phyloP scores from a whole-genome alignment of 2,888 invertebrate species.

The Xanthostigma xanthostigma region DNA sequence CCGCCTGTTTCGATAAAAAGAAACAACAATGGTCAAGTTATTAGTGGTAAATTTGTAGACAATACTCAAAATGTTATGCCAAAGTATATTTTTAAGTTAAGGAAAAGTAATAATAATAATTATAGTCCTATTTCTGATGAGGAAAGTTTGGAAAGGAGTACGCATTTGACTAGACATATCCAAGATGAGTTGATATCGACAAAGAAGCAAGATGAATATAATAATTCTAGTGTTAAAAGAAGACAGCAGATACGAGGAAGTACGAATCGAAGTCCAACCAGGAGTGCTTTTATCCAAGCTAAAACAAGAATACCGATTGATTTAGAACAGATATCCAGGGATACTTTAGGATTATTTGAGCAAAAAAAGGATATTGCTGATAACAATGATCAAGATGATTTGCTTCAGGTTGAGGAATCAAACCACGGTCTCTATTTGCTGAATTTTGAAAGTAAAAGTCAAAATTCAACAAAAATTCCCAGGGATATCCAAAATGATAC shows the following conservation, averaged over 20 bases:
- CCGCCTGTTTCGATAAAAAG: not conserved
- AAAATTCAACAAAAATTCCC: conserved; percentile 7
- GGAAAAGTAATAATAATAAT: not conserved
- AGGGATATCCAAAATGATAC: conserved; percentile 5
- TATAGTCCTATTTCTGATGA: not conserved
- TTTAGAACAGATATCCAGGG: conserved; percentile 17
- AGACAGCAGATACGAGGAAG: conserved; percentile 29
- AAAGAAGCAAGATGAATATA: not conserved
- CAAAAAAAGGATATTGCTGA: conserved; percentile 17
- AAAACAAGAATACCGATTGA: conserved; percentile 11
- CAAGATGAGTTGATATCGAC: no score
- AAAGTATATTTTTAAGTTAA: not conserved
- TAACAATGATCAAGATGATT: conserved; percentile 37
- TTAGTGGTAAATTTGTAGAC: not conserved
- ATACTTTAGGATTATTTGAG: conserved; percentile 15
- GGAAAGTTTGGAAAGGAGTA: no score
- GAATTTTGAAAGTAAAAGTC: conserved; percentile 21
- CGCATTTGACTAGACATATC: no score
- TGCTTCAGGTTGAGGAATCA: conserved; percentile 37
- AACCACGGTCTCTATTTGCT: conserved; percentile 36
- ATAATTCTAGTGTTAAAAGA: not conserved
- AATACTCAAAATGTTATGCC: not conserved
- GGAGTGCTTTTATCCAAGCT: conserved; percentile 11
- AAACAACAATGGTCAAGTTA: not conserved
- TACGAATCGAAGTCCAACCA: conserved; percentile 27